A percentile compares a stretch with the other conserved stretches of the same genome.
Conservation (phyloP, 1,140 invertebrate species). For the Eciton burchellii region DNA sequence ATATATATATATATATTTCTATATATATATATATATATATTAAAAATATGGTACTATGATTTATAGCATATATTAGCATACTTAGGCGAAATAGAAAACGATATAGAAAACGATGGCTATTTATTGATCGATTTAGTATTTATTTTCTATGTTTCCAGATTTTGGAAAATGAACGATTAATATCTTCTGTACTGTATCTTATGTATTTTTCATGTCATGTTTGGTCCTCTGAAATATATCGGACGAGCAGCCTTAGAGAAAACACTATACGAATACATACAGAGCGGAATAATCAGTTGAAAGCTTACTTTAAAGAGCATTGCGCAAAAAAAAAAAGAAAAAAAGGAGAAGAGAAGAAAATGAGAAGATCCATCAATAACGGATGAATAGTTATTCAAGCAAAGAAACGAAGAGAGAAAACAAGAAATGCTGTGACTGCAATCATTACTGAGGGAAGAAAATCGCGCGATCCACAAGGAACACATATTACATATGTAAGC, state of each 20-base stretch:
- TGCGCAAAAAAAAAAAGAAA: conserved; percentile 42
- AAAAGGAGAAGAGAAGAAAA: conserved; percentile 50
- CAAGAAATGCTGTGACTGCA: conserved; percentile 82
- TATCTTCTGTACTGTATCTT: conserved; percentile 60
- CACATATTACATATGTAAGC: conserved; percentile 61
- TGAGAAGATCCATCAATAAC: conserved; percentile 62
- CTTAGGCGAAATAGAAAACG: conserved; percentile 59
- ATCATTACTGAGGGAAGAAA: conserved; percentile 80
- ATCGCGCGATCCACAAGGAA: conserved; percentile 59
- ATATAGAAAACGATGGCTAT: conserved; percentile 72
- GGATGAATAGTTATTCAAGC: conserved; percentile 52
- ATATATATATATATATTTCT: conserved; percentile 55
- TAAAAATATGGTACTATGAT: conserved; percentile 69
- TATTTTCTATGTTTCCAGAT: conserved; percentile 71
- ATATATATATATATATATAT: conserved; percentile 63
- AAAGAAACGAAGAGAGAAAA: conserved; percentile 24
- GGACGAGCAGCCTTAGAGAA: conserved; percentile 77
- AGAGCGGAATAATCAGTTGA: conserved; percentile 63
- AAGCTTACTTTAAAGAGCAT: conserved; percentile 65
- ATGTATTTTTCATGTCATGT: conserved; percentile 72
- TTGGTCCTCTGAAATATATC: conserved; percentile 78
- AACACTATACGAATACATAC: conserved; percentile 66
- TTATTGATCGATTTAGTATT: conserved; percentile 78
- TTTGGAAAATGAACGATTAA: conserved; percentile 55
- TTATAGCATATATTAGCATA: conserved; percentile 66